These are phyloP conservation scores for Epinotia ramella DNA, from an alignment of 2,888 invertebrate genomes.

Conservation along the genomic window DNA sequence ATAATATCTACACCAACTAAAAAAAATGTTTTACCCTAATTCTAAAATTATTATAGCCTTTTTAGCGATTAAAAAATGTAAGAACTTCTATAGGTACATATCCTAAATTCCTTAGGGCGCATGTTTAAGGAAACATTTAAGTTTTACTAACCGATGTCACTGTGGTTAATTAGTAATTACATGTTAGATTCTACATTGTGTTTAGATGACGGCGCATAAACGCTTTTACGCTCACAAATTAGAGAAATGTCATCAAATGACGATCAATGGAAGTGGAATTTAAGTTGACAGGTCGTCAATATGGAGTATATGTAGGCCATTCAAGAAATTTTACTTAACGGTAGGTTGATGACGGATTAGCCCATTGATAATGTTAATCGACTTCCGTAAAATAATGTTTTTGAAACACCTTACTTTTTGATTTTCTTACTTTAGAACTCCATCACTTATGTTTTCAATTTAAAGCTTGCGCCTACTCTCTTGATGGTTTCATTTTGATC, in stretches of 20 bases:
- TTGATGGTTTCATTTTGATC: too few relatives aligned
- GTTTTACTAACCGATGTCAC: constrained; percentile 18
- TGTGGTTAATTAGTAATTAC: constrained; percentile 30
- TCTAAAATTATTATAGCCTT: too few relatives aligned
- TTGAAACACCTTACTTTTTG: background rate
- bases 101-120: too few relatives aligned
- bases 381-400: background rate
- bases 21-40: too few relatives aligned
- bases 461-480: too few relatives aligned
- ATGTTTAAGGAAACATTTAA: too few relatives aligned
- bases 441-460: too few relatives aligned
- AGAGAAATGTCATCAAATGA: constrained; percentile 18
- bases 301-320: background rate
- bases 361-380: background rate
- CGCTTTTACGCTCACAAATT: constrained; percentile 8
- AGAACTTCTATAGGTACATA: too few relatives aligned
- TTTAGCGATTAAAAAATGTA: too few relatives aligned
- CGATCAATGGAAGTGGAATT: constrained; percentile 4
- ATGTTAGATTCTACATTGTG: constrained; percentile 20
- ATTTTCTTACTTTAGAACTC: too few relatives aligned
- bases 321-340: constrained; percentile 14
- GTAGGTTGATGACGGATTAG: background rate
- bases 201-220: constrained; percentile 34
- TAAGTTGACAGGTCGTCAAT: constrained; percentile 14
- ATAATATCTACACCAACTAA: too few relatives aligned